Conservation (phyloP, 2,113 vertebrate genomes). For the Sialia sialis region DNA sequence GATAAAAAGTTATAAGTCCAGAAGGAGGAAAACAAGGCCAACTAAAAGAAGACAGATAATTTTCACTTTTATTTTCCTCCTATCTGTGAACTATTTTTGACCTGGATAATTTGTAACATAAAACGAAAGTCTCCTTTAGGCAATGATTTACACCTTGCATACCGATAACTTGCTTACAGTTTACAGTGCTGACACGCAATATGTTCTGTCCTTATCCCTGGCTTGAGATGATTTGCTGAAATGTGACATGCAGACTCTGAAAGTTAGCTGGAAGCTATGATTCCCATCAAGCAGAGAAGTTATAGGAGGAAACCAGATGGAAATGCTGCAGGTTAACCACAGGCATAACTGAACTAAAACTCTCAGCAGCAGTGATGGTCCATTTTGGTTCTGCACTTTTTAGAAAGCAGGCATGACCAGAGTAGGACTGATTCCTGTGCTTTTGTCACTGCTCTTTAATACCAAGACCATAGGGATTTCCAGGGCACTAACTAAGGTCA, state of each 20-base stretch:
- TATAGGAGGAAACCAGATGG: background rate
- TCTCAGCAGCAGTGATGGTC: background rate
- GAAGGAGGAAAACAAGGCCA: background rate
- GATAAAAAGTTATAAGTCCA: background rate
- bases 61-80: background rate
- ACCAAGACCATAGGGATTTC: background rate
- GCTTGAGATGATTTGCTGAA: slow-evolving; percentile 31
- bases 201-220: slow-evolving; percentile 29
- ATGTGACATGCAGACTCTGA: slow-evolving; percentile 4
- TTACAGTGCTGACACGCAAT: background rate
- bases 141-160: slow-evolving; percentile 12
- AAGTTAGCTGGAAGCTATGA: slow-evolving; percentile 36
- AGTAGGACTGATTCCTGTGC: background rate
- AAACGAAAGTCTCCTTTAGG: slow-evolving; percentile 8
- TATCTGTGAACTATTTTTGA: background rate
- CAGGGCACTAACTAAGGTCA: background rate
- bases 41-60: background rate
- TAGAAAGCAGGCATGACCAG: background rate
- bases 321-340: slow-evolving; percentile 19
- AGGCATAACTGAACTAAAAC: background rate
- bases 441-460: background rate
- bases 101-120: background rate
- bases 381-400: background rate
- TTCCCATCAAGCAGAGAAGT: background rate
- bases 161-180: slow-evolving; percentile 26